Evolutionary conservation across 2,113 vertebrate species (phyloP), one percentile per base, ranked within the genome.

Genomic region (Sphaerodactylus townsendi): DNA sequence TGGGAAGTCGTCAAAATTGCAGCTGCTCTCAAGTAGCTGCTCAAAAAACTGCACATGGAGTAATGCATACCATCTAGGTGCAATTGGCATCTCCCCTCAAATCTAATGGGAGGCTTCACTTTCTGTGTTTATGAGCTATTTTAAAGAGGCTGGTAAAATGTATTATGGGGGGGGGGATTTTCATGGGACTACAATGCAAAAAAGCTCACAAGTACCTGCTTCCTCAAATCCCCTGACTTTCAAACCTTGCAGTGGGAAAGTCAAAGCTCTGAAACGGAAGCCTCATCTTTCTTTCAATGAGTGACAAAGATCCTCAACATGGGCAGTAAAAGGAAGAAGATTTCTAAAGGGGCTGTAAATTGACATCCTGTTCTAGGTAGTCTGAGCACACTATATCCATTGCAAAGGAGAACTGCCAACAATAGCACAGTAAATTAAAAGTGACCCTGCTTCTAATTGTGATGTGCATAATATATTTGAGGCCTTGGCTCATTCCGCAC

Each of bases 31-130:
- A 59, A 89, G 85, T 10, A 90, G 30, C 28, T 30, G 17, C 53
- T 86, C 86, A 71, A 89, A 77, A 92, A 86, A 19, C 28, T 85
- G 53, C 59, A 30, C 5, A 35, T 35, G 71, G 73, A 41, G 5
- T 3, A 0, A 25, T 65, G 88, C 86, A 83, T 37, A 78, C 81
- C 79, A 78, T 56, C 28, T 69, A 70, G 46, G 35, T 59, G n/a
- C 17, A 35, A 41, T 70, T 1, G 76, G 56, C 1, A 28, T 23
- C 2, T 68, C 17, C 21, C 1, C 66, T 78, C 41, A 86, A 1
- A 10, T 64, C 44, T 75, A 13, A 82, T 79, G 1, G 11, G 33
- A 1, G 37, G 2, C 65, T 86, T 80, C 7, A 74, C 72, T 30
- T 65, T 85, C 71, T 79, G 2, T 8, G 73, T 84, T 90, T 78